phyloP scores from a whole-genome alignment of 2,888 invertebrate species.

The Drosophila pegasa region DNA sequence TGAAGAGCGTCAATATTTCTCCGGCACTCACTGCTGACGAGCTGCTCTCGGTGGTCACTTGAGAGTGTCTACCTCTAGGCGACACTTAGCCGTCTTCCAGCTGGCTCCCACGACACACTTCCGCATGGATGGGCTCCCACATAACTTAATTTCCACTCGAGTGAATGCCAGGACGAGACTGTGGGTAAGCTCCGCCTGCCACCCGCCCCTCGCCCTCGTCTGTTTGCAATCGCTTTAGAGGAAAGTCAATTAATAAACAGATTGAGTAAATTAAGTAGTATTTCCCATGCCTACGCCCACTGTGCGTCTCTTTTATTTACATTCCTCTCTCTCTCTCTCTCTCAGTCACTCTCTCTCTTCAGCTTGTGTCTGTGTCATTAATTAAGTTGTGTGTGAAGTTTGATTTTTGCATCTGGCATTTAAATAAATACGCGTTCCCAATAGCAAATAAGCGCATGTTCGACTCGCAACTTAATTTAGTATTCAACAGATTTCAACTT shows the following conservation, averaged over 20 bases:
- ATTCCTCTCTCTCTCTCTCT: neutral
- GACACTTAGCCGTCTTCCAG: slow-evolving; percentile 8
- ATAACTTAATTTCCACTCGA: slow-evolving; percentile 18
- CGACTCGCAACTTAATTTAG: neutral
- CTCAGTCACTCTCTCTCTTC: neutral
- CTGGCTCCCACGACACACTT: slow-evolving; percentile 1
- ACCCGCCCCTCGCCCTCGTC: neutral
- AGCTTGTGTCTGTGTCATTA: neutral
- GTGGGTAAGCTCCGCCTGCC: neutral
- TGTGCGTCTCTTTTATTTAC: neutral
- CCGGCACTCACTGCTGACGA: neutral
- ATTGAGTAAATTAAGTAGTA: slow-evolving; percentile 19
- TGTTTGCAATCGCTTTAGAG: slow-evolving; percentile 15
- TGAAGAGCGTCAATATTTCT: slow-evolving; percentile 6
- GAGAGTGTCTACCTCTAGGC: slow-evolving; percentile 3
- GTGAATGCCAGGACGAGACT: slow-evolving; percentile 4
- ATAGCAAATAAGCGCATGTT: neutral
- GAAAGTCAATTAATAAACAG: slow-evolving; percentile 20
- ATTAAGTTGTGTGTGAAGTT: slow-evolving; percentile 15
- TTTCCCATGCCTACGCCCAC: slow-evolving; percentile 5
- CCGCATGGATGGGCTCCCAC: slow-evolving; percentile 10
- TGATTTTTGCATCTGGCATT: slow-evolving; percentile 35
- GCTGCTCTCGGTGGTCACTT: neutral
- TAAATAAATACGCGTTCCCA: slow-evolving; percentile 12
- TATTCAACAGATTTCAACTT: neutral